A percentile compares a stretch with the other conserved stretches of the same genome.
Evolutionary conservation across 2,797 vertebrate species (phyloP).

Genomic region (Mionectes olivaceus): DNA sequence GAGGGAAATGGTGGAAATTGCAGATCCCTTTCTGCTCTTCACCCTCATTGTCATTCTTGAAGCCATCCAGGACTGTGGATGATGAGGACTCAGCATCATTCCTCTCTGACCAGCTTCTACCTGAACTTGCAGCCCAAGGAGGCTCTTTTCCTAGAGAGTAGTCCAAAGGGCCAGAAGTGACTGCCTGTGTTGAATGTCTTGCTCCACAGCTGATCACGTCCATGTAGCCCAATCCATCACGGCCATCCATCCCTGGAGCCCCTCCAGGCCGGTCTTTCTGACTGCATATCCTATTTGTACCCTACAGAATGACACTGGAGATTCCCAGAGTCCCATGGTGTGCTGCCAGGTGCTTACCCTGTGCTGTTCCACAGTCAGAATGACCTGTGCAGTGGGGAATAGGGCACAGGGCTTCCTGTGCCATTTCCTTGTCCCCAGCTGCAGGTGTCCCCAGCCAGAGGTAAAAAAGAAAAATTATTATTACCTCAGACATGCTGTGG

Average conservation of each 20-base stretch:
- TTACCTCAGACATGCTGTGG: background rate
- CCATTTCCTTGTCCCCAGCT: background rate
- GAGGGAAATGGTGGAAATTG: background rate
- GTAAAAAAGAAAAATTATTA: background rate
- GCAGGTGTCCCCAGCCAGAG: rapidly evolving
- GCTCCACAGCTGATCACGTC: background rate
- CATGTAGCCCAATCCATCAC: background rate
- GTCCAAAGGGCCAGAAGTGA: background rate
- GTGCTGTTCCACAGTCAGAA: background rate
- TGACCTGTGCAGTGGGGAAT: background rate
- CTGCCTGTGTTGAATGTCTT: background rate
- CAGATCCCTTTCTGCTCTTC: background rate
- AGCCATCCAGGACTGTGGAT: background rate
- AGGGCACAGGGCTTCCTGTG: rapidly evolving
- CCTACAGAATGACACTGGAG: background rate
- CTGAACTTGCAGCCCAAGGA: background rate
- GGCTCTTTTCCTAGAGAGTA: background rate
- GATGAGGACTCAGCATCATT: background rate
- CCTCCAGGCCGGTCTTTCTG: background rate
- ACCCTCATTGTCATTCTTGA: background rate
- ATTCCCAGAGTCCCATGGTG: rapidly evolving
- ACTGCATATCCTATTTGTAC: background rate
- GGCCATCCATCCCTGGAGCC: background rate
- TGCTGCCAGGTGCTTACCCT: background rate
- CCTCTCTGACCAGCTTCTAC: background rate